Base-by-base conservation (phyloP, 2,797 vertebrate genomes). In the Urosaurus nigricauda region DNA sequence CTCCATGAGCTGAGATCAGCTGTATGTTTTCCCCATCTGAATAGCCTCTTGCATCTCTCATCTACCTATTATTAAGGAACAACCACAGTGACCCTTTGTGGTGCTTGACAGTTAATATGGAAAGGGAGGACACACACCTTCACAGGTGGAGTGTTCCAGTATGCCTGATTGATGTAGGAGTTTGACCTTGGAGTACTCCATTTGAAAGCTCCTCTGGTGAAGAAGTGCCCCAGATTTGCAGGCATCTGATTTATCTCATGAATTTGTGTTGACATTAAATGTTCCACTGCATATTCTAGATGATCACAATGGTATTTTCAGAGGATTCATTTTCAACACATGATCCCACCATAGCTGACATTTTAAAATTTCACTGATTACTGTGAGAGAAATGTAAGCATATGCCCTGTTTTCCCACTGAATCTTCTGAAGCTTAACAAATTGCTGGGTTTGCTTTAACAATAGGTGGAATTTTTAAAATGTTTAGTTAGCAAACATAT, bases 191-290 rank as follows among this genome's bases (percentile, higher is more conserved):
- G 24, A 13, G 24, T 26, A 1, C 37, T 43, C 14, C n/a, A 12
- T 77, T 24, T 12, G 21, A 16, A 47, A 77, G 40, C 17, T 37
- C 71, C 35, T 40, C 16, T 74, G 16, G 14, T 74, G 37, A 19
- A n/a, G 37, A 74, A 74, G 84, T 68, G 91, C 92, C 60, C 79
- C 87, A 90, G 77, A 65, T 53, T 87, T 29, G 29, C 13, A 87
- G 68, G 2, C 21, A 92, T 84, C 90, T 89, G 93, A 21, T 21
- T 80, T 73, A 32, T 71, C 75, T 29, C 56, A 53, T 65, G 80
- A 92, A 65, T 2, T 29, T 84, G 79, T 83, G 87, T 79, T 89
- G 77, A 71, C 79, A 58, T 51, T 29, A 58, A 11, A 29, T 56
- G 4, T 51, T 40, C 2, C 16, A 32, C 40, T 29, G 40, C 65